Conservation (phyloP, 2,797 vertebrate genomes). For the Eurystomus glaucurus region DNA sequence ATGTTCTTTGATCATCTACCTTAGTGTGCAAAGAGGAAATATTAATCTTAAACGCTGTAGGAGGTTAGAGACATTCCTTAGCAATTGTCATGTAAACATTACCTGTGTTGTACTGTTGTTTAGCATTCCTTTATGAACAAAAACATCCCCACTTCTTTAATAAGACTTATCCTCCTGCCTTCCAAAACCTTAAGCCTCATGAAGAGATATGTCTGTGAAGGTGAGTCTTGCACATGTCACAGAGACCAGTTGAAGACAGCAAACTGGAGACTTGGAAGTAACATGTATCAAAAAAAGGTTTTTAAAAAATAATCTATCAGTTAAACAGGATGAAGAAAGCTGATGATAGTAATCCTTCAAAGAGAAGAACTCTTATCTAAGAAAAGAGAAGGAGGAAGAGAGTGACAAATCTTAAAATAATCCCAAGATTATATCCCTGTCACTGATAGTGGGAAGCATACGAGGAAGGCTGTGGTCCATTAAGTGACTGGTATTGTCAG, state of each 20-base stretch:
- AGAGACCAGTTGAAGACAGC: background rate
- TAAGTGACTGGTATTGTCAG: background rate
- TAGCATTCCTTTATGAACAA: background rate
- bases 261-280: background rate
- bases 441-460: background rate
- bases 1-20: background rate
- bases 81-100: background rate
- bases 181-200: background rate
- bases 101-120: background rate
- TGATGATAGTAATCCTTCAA: background rate
- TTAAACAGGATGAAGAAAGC: background rate
- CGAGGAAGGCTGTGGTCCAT: background rate
- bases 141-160: background rate
- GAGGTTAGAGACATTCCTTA: background rate
- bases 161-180: background rate
- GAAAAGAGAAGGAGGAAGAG: background rate
- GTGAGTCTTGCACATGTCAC: background rate
- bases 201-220: background rate
- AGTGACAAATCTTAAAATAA: background rate
- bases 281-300: accelerated
- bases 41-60: background rate
- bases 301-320: background rate
- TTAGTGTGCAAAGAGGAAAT: background rate
- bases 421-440: background rate
- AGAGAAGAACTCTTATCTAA: background rate